Conservation (phyloP, 2,113 vertebrate genomes). For the Jacana jacana region DNA sequence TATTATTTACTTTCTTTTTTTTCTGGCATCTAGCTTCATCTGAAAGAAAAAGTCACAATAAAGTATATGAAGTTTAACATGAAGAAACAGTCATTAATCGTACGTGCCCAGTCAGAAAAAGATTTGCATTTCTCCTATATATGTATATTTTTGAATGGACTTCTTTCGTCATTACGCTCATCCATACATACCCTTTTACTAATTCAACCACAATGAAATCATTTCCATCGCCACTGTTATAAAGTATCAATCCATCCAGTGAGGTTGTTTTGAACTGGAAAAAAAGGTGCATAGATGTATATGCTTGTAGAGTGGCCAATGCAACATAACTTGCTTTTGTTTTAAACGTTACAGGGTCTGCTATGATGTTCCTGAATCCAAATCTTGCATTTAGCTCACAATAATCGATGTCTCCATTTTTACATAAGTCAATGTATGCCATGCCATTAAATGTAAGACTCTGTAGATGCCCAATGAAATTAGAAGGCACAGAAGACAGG, state of each 20-base stretch:
- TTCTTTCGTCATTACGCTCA: background rate
- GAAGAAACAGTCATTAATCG: background rate
- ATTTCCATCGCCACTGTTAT: slow-evolving; percentile 96
- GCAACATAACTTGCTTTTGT: slow-evolving; percentile 95
- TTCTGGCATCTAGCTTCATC: slow-evolving; percentile 34
- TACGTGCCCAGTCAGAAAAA: background rate
- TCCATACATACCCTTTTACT: slow-evolving; percentile 92
- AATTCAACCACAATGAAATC: slow-evolving; percentile 99
- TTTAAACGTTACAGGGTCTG: slow-evolving; percentile 98
- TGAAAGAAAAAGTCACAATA: slow-evolving; percentile 47
- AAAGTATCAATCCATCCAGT: slow-evolving; percentile 94
- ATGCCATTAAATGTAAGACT: slow-evolving; percentile 97
- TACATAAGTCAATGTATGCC: slow-evolving; percentile 98
- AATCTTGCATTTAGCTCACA: slow-evolving; percentile 98
- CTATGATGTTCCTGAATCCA: slow-evolving; percentile 97
- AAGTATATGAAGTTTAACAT: background rate
- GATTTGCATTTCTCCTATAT: background rate
- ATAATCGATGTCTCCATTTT: slow-evolving; percentile 98
- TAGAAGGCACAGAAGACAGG: slow-evolving; percentile 91
- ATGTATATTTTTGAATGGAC: background rate
- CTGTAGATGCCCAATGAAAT: slow-evolving; percentile 98
- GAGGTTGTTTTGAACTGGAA: slow-evolving; percentile 99
- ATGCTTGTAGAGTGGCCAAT: slow-evolving; percentile 93
- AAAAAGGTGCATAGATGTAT: slow-evolving; percentile 99
- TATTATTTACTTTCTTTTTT: slow-evolving; percentile 37